These are phyloP conservation scores for Xenops minutus DNA, from an alignment of 2,797 vertebrate genomes.

Conservation along the genomic window DNA sequence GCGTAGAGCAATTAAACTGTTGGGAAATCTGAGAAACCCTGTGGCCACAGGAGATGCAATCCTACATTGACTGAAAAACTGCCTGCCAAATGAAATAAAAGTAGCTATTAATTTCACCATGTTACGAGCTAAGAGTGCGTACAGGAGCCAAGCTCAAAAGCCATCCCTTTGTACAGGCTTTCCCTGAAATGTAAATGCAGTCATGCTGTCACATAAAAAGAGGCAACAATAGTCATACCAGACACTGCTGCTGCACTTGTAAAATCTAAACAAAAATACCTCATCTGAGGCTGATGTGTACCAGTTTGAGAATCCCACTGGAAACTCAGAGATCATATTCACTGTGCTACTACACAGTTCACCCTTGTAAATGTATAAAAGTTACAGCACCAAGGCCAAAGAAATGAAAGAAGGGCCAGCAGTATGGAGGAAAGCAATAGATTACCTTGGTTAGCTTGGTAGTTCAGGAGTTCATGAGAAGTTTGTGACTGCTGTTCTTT, in stretches of 20 bases:
- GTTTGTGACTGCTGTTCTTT: conserved; percentile 34
- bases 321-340: not conserved
- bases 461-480: conserved; percentile 60
- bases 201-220: conserved; percentile 27
- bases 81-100: conserved; percentile 55
- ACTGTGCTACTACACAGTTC: not conserved
- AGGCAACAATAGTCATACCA: not conserved
- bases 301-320: not conserved
- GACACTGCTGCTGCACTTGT: not conserved
- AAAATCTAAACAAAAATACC: not conserved
- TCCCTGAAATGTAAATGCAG: not conserved
- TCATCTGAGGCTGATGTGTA: not conserved
- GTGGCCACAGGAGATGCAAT: conserved; percentile 26
- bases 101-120: conserved; percentile 35
- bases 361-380: not conserved
- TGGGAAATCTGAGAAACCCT: conserved; percentile 42
- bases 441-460: conserved; percentile 34
- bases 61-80: conserved; percentile 19
- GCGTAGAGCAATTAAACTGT: not conserved
- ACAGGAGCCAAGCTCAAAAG: conserved; percentile 5
- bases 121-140: not conserved
- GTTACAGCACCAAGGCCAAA: not conserved
- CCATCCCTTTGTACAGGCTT: not conserved
- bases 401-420: not conserved
- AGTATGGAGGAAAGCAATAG: not conserved